A percentile compares a stretch with the other conserved stretches of the same genome.
Conservation (phyloP, 2,797 vertebrate genomes). For the Malacoctenus gilli region DNA sequence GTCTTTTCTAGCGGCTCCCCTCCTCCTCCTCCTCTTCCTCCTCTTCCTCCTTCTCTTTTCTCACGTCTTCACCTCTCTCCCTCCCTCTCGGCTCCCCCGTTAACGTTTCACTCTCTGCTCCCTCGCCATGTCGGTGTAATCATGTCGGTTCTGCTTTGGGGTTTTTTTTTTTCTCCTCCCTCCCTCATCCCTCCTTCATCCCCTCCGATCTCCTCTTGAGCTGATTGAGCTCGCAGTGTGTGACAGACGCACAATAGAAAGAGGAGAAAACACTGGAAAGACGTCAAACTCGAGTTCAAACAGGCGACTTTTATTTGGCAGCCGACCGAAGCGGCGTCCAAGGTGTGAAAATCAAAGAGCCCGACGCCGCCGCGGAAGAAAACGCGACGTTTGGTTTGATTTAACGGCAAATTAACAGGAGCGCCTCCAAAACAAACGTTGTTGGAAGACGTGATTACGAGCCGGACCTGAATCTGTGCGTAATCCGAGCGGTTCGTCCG, state of each 20-base stretch:
- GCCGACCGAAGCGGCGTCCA: too few relatives aligned
- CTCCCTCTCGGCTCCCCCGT: neutral
- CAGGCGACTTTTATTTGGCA: neutral
- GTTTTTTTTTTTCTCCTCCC: conserved; percentile 12
- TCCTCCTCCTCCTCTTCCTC: too few relatives aligned
- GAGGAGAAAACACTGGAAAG: neutral
- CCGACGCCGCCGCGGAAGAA: too few relatives aligned
- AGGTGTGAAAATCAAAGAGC: too few relatives aligned
- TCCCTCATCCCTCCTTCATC: conserved; percentile 1
- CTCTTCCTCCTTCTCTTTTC: neutral
- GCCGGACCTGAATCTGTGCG: too few relatives aligned
- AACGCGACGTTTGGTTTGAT: too few relatives aligned
- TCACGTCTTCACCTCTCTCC: neutral
- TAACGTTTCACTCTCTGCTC: neutral
- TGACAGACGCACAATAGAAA: neutral
- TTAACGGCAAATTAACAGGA: too few relatives aligned
- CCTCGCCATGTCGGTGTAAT: conserved; percentile 6
- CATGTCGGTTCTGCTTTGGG: conserved; percentile 2
- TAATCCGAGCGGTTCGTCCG: too few relatives aligned
- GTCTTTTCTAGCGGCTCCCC: too few relatives aligned
- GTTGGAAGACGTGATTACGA: too few relatives aligned
- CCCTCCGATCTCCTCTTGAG: conserved; percentile 9
- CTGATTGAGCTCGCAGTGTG: conserved; percentile 2
- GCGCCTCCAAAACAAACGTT: too few relatives aligned
- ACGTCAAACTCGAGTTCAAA: too few relatives aligned